These are phyloP conservation scores for Mionectes olivaceus DNA, from an alignment of 2,797 vertebrate species.

Conservation along the genomic window DNA sequence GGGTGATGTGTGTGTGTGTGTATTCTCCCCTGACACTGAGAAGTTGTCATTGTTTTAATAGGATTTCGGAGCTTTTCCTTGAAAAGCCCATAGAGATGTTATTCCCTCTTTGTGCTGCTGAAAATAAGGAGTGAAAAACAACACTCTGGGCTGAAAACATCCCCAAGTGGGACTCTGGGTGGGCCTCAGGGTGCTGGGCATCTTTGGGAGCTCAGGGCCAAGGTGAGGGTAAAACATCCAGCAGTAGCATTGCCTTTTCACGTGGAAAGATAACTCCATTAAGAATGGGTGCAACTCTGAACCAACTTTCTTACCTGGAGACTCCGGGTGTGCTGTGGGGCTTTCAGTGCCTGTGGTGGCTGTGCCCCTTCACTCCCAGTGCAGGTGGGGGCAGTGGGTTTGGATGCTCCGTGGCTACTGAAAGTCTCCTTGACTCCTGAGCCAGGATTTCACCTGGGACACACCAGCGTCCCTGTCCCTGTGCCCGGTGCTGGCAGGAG, in stretches of 20 bases:
- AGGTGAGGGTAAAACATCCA: neutral
- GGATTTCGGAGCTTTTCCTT: neutral
- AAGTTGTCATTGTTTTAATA: neutral
- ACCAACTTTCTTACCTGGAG: neutral
- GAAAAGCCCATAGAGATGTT: neutral
- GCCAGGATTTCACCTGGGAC: neutral
- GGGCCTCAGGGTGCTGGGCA: neutral
- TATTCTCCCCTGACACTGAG: neutral
- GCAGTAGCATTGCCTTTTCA: neutral
- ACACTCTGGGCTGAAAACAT: neutral
- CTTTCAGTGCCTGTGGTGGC: neutral
- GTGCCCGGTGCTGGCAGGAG: neutral
- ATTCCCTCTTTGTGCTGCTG: neutral
- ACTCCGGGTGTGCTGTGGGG: fast-evolving
- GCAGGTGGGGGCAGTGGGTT: fast-evolving
- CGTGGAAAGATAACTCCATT: neutral
- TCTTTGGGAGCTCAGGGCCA: neutral
- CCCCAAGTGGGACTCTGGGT: too few species aligned
- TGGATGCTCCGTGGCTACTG: fast-evolving
- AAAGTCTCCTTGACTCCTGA: neutral
- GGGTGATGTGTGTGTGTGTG: fast-evolving
- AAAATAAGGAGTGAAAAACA: neutral
- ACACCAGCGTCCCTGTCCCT: neutral
- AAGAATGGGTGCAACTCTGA: neutral
- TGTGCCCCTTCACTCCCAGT: neutral